These are phyloP conservation scores for Peromyscus maniculatus DNA, from an alignment of 2,113 vertebrate genomes.

Conservation along the genomic window DNA sequence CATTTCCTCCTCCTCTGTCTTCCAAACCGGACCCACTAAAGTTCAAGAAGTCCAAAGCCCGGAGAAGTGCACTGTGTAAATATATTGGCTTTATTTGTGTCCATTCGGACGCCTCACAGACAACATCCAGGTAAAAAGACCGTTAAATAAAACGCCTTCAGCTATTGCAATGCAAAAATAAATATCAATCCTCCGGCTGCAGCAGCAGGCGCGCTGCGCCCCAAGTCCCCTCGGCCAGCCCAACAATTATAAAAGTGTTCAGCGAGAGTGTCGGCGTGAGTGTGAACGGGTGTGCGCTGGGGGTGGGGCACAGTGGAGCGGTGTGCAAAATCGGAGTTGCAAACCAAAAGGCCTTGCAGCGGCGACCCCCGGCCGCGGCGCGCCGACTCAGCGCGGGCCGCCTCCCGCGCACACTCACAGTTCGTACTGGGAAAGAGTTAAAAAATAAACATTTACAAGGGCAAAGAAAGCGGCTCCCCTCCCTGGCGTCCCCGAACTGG, in stretches of 20 bases:
- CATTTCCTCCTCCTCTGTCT: background rate
- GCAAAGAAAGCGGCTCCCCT: constrained; percentile 52
- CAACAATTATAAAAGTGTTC: constrained; percentile 86
- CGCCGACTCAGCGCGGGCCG: constrained; percentile 46
- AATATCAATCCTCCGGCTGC: constrained; percentile 85
- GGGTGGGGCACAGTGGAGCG: constrained; percentile 60
- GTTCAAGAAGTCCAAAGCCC: constrained; percentile 63
- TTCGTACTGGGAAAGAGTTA: constrained; percentile 69
- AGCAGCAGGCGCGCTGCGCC: constrained; percentile 82
- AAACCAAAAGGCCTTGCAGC: constrained; percentile 79
- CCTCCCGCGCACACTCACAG: constrained; percentile 68
- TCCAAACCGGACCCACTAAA: background rate
- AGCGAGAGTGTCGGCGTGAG: constrained; percentile 73
- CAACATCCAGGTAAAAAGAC: constrained; percentile 89
- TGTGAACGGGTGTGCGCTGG: constrained; percentile 67
- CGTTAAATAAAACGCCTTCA: constrained; percentile 88
- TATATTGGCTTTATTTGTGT: constrained; percentile 90
- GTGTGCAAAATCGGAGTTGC: constrained; percentile 74
- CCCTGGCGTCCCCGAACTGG: background rate
- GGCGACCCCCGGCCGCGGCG: constrained; percentile 70
- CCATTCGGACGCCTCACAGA: constrained; percentile 86
- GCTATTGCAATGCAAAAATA: constrained; percentile 90
- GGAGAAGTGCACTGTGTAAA: constrained; percentile 87
- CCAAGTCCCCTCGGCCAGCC: constrained; percentile 81
- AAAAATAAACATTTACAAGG: constrained; percentile 78